Percentiles rank a stretch among this genome's conserved stretches.
These are phyloP conservation scores for Blastobasis adustella DNA, from an alignment of 2,888 invertebrate genomes.

Conservation along the genomic window DNA sequence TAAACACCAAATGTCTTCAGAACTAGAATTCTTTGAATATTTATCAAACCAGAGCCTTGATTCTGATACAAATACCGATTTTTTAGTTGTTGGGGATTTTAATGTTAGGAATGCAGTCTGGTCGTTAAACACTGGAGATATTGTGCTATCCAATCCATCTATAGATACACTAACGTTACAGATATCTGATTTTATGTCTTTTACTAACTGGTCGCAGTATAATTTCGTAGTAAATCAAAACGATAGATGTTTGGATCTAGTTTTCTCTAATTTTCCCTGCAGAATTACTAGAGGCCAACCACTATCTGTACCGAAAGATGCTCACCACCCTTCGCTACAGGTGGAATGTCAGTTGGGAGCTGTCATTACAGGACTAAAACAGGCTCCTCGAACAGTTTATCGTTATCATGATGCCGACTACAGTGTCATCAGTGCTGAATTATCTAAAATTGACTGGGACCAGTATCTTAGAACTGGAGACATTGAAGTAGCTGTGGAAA, in stretches of 20 bases:
- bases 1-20: neutral
- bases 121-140: neutral
- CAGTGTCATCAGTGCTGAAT: neutral
- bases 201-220: neutral
- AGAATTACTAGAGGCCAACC: too few relatives aligned
- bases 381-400: neutral
- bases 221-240: neutral
- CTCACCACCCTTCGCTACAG: too few relatives aligned
- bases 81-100: conserved; percentile 1
- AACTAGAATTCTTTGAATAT: neutral
- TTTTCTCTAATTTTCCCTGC: too few relatives aligned
- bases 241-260: neutral
- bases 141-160: neutral
- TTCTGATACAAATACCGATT: neutral
- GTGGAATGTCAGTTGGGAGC: too few relatives aligned
- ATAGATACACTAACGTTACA: neutral
- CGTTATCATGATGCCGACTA: conserved; percentile 1
- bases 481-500: conserved; percentile 4
- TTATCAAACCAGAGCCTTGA: neutral
- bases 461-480: neutral
- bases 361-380: neutral
- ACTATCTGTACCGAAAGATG: too few relatives aligned
- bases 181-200: neutral
- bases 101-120: conserved; percentile 1
- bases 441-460: conserved; percentile 3